These are phyloP conservation scores for Anisognathus igniventris DNA, from an alignment of 2,797 vertebrate genomes.

Conservation along the genomic window DNA sequence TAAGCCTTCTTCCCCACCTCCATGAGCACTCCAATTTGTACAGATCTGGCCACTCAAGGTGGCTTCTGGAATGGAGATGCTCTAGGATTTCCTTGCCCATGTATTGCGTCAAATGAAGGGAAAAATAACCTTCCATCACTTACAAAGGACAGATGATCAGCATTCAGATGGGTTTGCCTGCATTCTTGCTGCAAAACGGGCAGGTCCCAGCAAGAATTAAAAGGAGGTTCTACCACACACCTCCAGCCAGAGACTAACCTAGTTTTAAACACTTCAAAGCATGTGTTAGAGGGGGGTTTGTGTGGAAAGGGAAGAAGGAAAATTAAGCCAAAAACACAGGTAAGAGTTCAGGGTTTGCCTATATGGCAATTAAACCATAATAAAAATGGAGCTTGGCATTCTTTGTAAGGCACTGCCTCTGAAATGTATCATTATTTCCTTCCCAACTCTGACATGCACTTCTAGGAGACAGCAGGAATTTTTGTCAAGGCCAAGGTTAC, in stretches of 20 bases:
- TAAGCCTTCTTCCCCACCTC: background rate
- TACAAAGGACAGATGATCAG: slow-evolving; percentile 26
- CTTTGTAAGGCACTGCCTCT: background rate
- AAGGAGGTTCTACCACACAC: slow-evolving; percentile 63
- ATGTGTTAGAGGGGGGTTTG: slow-evolving; percentile 20
- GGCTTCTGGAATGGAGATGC: background rate
- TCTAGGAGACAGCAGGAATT: background rate
- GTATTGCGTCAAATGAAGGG: background rate
- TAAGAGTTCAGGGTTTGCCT: slow-evolving; percentile 45
- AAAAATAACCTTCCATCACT: slow-evolving; percentile 1
- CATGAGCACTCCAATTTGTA: background rate
- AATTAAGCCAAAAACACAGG: slow-evolving; percentile 50
- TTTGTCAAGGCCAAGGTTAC: background rate
- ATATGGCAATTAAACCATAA: background rate
- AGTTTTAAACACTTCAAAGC: slow-evolving; percentile 62
- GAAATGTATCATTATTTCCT: background rate
- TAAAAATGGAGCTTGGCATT: background rate
- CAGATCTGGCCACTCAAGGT: background rate
- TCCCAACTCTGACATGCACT: background rate
- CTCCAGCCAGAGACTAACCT: slow-evolving; percentile 60
- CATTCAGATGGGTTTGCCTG: slow-evolving; percentile 39
- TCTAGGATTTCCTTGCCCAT: background rate
- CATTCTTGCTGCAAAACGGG: slow-evolving; percentile 66
- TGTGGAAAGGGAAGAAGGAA: slow-evolving; percentile 31
- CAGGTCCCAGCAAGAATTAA: slow-evolving; percentile 64